These are phyloP conservation scores for Prietella phreatophila DNA, from an alignment of 2,113 vertebrate genomes.

Conservation along the genomic window DNA sequence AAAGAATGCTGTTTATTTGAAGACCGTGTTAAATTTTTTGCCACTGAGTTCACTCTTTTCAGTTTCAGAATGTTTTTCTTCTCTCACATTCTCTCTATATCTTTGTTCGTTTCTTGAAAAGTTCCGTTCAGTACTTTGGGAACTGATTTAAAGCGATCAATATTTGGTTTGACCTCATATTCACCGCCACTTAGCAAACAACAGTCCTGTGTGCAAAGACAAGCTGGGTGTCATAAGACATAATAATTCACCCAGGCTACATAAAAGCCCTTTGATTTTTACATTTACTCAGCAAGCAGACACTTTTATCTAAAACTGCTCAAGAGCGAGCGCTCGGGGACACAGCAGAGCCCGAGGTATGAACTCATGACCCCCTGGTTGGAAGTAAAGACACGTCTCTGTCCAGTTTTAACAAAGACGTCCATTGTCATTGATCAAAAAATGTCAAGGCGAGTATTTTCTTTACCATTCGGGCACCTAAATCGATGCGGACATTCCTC, in stretches of 20 bases:
- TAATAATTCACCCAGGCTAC: neutral
- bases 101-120: no score
- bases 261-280: neutral
- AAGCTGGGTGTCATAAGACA: neutral
- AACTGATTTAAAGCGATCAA: neutral
- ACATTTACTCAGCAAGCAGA: neutral
- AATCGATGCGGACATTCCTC: neutral
- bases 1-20: no score
- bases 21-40: no score
- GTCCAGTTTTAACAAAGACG: neutral
- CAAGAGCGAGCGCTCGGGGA: neutral
- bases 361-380: neutral
- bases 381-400: no score
- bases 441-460: neutral
- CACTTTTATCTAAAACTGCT: neutral
- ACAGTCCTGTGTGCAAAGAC: neutral
- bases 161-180: neutral
- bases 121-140: no score
- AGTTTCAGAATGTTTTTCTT: no score
- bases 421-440: neutral
- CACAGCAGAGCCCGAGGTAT: neutral
- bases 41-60: no score
- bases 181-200: neutral
- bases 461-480: neutral
- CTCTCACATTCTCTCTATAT: no score